These are phyloP conservation scores for Drosophila mojavensis DNA, from an alignment of 1,140 invertebrate species.

Conservation along the genomic window DNA sequence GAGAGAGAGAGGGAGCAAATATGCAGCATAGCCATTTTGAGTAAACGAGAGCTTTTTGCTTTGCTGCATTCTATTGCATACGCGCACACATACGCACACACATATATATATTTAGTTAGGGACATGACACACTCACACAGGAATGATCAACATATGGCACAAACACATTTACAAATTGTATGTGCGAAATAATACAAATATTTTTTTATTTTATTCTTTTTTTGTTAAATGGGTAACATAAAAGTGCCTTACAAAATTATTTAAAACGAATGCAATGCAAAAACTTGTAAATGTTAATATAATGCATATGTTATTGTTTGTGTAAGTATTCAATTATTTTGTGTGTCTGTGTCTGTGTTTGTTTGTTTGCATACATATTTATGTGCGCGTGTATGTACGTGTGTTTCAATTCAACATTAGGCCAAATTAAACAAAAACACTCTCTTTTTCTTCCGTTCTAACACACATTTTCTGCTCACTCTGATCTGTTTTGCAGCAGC, in stretches of 20 bases:
- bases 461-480: conserved; percentile 22
- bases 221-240: conserved; percentile 22
- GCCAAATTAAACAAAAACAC: conserved; percentile 37
- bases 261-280: conserved; percentile 46
- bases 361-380: conserved; percentile 9
- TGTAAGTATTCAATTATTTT: conserved; percentile 10
- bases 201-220: not conserved
- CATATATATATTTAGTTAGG: not conserved
- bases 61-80: not conserved
- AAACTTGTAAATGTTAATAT: conserved; percentile 47
- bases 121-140: conserved; percentile 12
- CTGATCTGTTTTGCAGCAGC: conserved; percentile 5
- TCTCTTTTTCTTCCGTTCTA: conserved; percentile 9
- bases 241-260: conserved; percentile 37
- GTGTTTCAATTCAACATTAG: conserved; percentile 22
- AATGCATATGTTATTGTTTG: conserved; percentile 44
- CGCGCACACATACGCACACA: not conserved
- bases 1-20: not conserved
- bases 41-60: conserved; percentile 8
- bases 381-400: conserved; percentile 5
- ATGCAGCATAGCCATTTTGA: not conserved
- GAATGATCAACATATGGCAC: conserved; percentile 14
- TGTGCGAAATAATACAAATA: conserved; percentile 4
- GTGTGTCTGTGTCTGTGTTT: conserved; percentile 25
- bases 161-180: conserved; percentile 24